Evolutionary conservation across 2,797 vertebrate genomes (phyloP), one percentile per base, ranked within the genome.

Genomic region (Miopithecus talapoin): DNA sequence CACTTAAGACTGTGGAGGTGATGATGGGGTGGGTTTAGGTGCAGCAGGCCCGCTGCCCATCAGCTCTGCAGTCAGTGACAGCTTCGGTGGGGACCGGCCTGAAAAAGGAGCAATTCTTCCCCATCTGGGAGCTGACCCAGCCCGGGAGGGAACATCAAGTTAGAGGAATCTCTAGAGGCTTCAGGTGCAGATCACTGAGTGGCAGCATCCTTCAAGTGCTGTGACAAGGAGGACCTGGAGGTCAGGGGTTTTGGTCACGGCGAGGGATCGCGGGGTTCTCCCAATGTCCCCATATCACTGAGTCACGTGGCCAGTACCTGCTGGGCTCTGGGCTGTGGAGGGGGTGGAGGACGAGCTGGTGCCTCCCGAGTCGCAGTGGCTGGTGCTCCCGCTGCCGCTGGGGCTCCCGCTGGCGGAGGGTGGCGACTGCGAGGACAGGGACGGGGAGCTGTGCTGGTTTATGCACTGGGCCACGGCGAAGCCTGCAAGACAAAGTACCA

Each of bases 401-500:
- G 98, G 97, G 97, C 99, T 99, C 91, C 99, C 99, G 22, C 99
- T 99, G 98, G 99, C 99, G 61, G 99, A 98, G 75, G 99, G 99
- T 39, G 99, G 99, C 0, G 99, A 99, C 0, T 99, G 99, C 0
- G 99, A 99, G 0, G 99, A 99, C 53, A 99, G 98, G 1, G 99
- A 99, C 0, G 99, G 99, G 9, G 99, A 98, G 92, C 98, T 99
- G 97, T 99, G 99, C 98, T 99, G 99, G 90, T 99, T 99, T 95
- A 99, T 98, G 96, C 99, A 99, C 97, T 99, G 99, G 97, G 99
- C 99, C 95, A 99, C 99, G 0, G 99, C 99, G 79, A 99, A 99
- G 95, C 99, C 99, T 99, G 98, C 11, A 98, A 98, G 97, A 98
- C 21, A 98, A 79, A 74, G 95, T 7, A 79, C 19, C 0, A 91